phyloP scores from a whole-genome alignment of 2,888 invertebrate species.

The Chrysina gloriosa region DNA sequence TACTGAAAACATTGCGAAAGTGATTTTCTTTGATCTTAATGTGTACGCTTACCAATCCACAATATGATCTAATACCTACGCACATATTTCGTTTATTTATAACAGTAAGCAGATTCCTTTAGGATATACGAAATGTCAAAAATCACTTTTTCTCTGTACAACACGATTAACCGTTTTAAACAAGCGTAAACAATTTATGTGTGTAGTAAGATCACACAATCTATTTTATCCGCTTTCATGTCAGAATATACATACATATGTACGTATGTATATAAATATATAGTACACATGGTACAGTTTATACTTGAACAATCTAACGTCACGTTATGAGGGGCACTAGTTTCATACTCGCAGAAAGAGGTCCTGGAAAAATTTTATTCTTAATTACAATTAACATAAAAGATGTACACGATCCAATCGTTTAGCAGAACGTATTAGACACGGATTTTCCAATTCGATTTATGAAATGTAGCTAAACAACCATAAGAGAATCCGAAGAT shows the following conservation, averaged over 20 bases:
- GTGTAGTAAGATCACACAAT: neutral
- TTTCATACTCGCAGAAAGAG: too few species aligned
- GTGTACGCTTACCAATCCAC: neutral
- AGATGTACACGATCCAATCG: too few species aligned
- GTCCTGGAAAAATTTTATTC: too few species aligned
- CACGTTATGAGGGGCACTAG: too few species aligned
- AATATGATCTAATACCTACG: neutral
- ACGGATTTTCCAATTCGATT: too few species aligned
- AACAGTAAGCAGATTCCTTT: slow-evolving; percentile 6
- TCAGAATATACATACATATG: neutral
- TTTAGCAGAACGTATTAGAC: too few species aligned
- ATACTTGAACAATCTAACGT: too few species aligned
- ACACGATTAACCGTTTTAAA: neutral
- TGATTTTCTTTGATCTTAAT: neutral
- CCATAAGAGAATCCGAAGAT: too few species aligned
- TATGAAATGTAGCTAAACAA: too few species aligned
- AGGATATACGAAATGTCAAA: slow-evolving; percentile 11
- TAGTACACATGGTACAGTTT: too few species aligned
- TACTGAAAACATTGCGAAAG: neutral
- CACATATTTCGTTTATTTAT: neutral
- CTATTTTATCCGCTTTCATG: neutral
- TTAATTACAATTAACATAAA: too few species aligned
- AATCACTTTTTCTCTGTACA: neutral
- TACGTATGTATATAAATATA: too few species aligned
- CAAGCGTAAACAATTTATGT: neutral